Evolutionary conservation across 2,797 vertebrate species (phyloP), one percentile per base, ranked within the genome.

Genomic region (Sebastolobus alascanus): DNA sequence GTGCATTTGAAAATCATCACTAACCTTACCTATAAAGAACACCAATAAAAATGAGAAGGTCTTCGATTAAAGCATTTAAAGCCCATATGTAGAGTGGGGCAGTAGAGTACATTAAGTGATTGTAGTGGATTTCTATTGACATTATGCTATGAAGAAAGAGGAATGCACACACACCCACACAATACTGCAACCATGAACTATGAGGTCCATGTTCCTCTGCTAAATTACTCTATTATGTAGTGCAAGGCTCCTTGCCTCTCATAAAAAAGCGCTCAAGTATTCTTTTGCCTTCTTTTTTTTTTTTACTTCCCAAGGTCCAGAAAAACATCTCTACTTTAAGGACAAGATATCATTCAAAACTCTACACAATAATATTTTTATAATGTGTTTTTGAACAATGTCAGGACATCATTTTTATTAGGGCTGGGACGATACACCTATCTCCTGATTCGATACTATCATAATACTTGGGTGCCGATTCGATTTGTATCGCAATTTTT

Each of bases 1-100:
- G 89, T 88, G 87, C 92, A 90, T 92, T 90, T 93, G 85, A 91
- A 92, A 94, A 92, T 90, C 91, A 94, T 94, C 91, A 82, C 88
- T 77, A 85, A 79, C 79, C 86, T 91, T 85, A 89, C 88, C 88
- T 86, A 94, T 93, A 94, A 94, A 94, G 92, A 93, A 94, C 86
- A 88, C 73, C 86, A 90, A 92, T 94, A 92, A 93, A 94, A 93
- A 93, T 90, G 82, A 93, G 86, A 86, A 90, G 82, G 58, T 87
- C 82, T 92, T 93, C 84, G 88, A 93, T 92, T 90, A 79, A 90
- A 86, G 84, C 88, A 61, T 92, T 93, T 88, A 89, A 87, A 91
- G 88, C 68, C 88, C 80, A 82, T 90, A 91, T 86, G 92, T 84
- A 88, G 84, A 93, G 86, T 87, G 85, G 86, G 86, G 78, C 75